Conservation (phyloP, 2,797 vertebrate genomes). For the Rhinophrynus dorsalis region DNA sequence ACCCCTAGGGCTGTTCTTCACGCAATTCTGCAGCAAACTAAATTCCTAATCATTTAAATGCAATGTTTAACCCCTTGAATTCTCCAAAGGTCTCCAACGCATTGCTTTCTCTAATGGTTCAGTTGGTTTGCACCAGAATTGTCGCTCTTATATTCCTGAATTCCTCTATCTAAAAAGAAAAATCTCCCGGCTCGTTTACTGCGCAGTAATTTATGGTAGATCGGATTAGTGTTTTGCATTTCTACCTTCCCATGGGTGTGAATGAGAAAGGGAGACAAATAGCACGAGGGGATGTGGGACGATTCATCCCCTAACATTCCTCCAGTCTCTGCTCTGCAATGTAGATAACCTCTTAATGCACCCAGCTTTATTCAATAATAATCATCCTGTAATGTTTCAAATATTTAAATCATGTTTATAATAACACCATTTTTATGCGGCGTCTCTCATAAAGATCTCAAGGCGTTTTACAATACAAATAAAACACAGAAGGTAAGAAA, state of each 20-base stretch:
- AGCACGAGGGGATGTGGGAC: conserved; percentile 61
- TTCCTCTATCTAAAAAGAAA: conserved; percentile 62
- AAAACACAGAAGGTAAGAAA: conserved; percentile 60
- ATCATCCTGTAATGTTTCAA: conserved; percentile 73
- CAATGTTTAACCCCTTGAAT: no score
- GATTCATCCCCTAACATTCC: conserved; percentile 70
- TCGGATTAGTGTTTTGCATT: conserved; percentile 66
- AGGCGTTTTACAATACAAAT: conserved; percentile 72
- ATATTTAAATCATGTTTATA: conserved; percentile 83
- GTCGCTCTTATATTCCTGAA: no score
- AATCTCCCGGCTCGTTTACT: conserved; percentile 70
- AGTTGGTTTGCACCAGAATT: no score
- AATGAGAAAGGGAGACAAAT: conserved; percentile 67
- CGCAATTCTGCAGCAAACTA: no score
- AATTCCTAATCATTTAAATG: no score
- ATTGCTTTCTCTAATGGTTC: no score
- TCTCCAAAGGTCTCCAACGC: no score
- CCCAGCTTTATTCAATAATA: conserved; percentile 72
- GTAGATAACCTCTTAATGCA: conserved; percentile 68
- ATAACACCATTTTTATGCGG: conserved; percentile 73
- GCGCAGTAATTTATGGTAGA: conserved; percentile 66
- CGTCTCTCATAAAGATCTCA: conserved; percentile 74
- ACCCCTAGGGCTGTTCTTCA: no score
- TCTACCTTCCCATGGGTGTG: conserved; percentile 61
- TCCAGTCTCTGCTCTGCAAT: conserved; percentile 58